Base-by-base conservation (phyloP, 2,888 invertebrate genomes). In the Diachrysia chrysitis region DNA sequence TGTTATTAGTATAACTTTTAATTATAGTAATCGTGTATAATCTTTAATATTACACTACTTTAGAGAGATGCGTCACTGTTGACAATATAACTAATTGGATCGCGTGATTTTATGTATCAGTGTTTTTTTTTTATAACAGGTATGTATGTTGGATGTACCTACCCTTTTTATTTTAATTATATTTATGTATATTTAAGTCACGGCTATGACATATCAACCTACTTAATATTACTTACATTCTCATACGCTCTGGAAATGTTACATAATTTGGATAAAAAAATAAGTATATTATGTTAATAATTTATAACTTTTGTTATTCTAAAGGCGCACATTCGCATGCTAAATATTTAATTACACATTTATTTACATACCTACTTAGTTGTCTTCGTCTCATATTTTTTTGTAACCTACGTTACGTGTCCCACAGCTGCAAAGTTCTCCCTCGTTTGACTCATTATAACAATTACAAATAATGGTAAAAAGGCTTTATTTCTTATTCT, bases 61-160 rank as follows among this genome's bases (percentile, higher is more conserved):
- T n/a, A 42, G n/a, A 4, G n/a, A 42, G 42, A 42, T 7, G 42
- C 42, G n/a, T 42, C n/a, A 42, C n/a, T 42, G 42, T 42, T 42
- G 42, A 42, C n/a, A n/a, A n/a, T n/a, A 4, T 16, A 32, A 32
- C 32, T 42, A 42, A n/a, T 42, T 14, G 42, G 42, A 42, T 42
- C 42, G 42, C 42, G 42, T 42, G 42, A 42, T 42, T 42, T 42
- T 42, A n/a, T 42, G 42, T n/a, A 42, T 42, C 42, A 42, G 42
- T 42, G 42, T 42, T 10, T 10, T n/a, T 32, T 32, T n/a, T 42
- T 42, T n/a, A 37, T 16, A n/a, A 42, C 42, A 42, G n/a, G 42
- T n/a, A 1, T 14, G 37, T 14, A 16, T 37, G 37, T 37, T 37
- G 14, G 14, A 14, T 2, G 16, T 37, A 37, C 14, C 1, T 37